Base-by-base conservation (phyloP, 92 coral and sea anemone species). In the Parazoanthus atlanticus region DNA sequence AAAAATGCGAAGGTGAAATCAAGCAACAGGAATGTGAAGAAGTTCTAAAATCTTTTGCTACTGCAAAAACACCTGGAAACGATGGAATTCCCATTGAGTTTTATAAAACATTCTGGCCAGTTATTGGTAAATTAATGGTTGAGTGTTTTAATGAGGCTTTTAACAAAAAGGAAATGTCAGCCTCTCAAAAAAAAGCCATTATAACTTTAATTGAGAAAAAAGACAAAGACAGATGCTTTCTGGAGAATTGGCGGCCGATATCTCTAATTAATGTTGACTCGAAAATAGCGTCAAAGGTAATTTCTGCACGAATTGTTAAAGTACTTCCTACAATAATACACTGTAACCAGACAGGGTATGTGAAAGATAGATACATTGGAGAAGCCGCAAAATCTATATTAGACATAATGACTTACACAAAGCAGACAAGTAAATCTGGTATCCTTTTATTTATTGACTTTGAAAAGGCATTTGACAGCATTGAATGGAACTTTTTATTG, bases 401-500 rank as follows among this genome's bases (percentile, higher is more conserved):
- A 43, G 88, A 85, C 80, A 85, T 67, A 84, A 85, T 71, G 88
- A 78, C 75, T 85, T 85, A 70, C 88, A 72, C 87, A 56, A 64
- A 65, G 74, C 36, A 36, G 10, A 61, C 41, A 34, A 5, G 28
- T 84, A 84, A 66, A 66, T 54, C 87, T 84, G 77, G 87, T 66
- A 4, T 69, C 77, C 52, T 84, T 21, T 52, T 84, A 34, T 84
- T 84, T 81, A 47, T 34, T 34, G 38, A 34, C 38, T 34, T 34
- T 34, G 38, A 34, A 34, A 34, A 34, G 38, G 38, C 3, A 38
- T 67, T 67, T 67, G 74, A 67, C 74, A 67, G 74, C 26, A 67
- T 72, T 72, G 41, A 28, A 72, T 72, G 76, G 76, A 72, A 72
- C 76, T 70, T 72, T 71, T 72, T 72, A 30, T 72, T 26, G 38